phyloP scores from a whole-genome alignment of 1,140 invertebrate genomes.

The Bombus confusus region DNA sequence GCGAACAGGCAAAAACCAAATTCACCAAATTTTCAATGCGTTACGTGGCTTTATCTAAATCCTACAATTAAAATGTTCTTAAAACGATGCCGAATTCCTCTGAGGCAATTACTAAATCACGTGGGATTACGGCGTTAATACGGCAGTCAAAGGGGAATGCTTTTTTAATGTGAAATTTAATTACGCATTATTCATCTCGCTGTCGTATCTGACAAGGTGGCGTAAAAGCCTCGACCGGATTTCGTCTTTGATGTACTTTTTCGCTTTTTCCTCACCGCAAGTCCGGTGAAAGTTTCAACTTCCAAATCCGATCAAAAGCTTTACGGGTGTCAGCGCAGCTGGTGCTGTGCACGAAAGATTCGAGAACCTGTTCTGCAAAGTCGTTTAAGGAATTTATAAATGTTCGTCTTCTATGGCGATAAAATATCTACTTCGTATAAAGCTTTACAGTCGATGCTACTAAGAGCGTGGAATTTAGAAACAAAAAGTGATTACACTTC shows the following conservation, averaged over 20 bases:
- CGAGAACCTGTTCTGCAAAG: slow-evolving; percentile 16
- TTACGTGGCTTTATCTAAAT: neutral
- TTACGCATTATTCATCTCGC: slow-evolving; percentile 34
- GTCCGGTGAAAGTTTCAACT: slow-evolving; percentile 7
- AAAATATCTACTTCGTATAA: neutral
- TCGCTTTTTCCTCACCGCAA: neutral
- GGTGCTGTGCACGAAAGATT: neutral
- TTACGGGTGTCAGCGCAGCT: slow-evolving; percentile 21
- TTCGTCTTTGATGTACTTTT: slow-evolving; percentile 8
- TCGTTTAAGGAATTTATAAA: slow-evolving; percentile 28
- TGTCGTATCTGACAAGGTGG: neutral
- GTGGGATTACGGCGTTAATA: neutral
- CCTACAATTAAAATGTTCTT: neutral
- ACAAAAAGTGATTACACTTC: no score
- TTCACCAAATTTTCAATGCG: neutral
- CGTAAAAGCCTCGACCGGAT: slow-evolving; percentile 14
- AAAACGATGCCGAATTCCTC: neutral
- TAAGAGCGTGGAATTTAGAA: neutral
- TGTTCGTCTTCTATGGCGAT: neutral
- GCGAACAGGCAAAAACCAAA: neutral
- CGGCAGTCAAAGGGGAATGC: neutral
- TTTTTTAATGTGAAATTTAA: slow-evolving; percentile 45
- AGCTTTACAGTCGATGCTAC: neutral
- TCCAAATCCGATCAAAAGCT: slow-evolving; percentile 50
- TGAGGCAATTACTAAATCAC: neutral